Conservation (phyloP, 2,797 vertebrate species). For the Amblyopsis hoosieri region DNA sequence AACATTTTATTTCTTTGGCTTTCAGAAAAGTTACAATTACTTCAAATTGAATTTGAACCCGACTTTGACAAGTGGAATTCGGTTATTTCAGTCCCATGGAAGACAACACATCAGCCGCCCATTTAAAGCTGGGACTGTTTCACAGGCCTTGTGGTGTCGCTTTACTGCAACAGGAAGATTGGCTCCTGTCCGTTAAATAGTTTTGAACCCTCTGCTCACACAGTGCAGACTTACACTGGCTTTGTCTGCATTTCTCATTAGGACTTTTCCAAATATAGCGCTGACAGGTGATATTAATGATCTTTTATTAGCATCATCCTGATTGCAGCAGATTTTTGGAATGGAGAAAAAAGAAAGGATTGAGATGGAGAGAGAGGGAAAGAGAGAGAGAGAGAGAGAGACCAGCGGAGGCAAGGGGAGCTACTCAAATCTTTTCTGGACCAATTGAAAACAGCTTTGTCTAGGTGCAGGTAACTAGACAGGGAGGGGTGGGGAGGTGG, state of each 20-base stretch:
- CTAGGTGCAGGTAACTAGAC: conserved; percentile 74
- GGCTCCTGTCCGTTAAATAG: conserved; percentile 26
- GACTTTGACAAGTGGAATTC: background rate
- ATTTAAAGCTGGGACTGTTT: conserved; percentile 1
- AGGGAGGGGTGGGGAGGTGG: conserved; percentile 33
- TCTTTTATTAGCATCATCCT: conserved; percentile 77
- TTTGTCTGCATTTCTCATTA: conserved; percentile 57
- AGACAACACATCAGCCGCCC: background rate
- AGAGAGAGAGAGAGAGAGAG: conserved; percentile 31
- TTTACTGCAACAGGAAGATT: conserved; percentile 9
- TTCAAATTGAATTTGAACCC: background rate
- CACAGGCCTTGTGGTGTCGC: conserved; percentile 10
- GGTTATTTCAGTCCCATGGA: background rate
- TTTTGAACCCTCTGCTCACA: conserved; percentile 9
- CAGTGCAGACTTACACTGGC: too few relatives aligned
- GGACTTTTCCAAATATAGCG: conserved; percentile 78
- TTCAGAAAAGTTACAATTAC: background rate
- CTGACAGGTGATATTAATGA: conserved; percentile 81
- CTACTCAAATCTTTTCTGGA: too few relatives aligned
- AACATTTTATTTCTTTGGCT: too few relatives aligned
- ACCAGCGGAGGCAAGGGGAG: conserved; percentile 3
- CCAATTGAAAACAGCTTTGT: conserved; percentile 27
- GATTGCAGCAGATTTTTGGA: conserved; percentile 74
- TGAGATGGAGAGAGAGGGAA: conserved; percentile 34
- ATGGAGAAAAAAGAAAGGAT: conserved; percentile 45